Evolutionary conservation across 2,797 vertebrate species (phyloP).

Genomic region (Labeo calbasu): DNA sequence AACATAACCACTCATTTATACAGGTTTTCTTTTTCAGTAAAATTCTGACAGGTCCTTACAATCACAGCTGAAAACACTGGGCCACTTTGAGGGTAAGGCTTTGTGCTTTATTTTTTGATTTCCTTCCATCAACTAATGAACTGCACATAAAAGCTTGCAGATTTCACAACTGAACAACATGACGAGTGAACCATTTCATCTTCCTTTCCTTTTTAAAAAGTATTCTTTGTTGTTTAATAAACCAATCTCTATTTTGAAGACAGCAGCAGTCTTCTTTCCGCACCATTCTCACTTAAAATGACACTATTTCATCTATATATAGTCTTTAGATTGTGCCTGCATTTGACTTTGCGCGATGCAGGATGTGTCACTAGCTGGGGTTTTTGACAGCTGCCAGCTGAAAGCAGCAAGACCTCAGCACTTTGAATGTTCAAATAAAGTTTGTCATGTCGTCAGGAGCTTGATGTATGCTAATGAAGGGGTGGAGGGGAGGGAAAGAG

Average conservation of each 20-base stretch:
- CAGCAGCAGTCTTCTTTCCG: constrained; percentile 65
- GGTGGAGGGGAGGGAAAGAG: constrained; percentile 50
- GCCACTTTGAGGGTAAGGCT: constrained; percentile 5
- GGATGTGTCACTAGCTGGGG: constrained; percentile 66
- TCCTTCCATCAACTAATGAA: constrained; percentile 22
- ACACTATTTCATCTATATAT: constrained; percentile 82
- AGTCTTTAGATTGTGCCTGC: constrained; percentile 72
- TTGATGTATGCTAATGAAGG: constrained; percentile 80
- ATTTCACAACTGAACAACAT: constrained; percentile 60
- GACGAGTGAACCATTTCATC: constrained; percentile 65
- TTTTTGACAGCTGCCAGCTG: constrained; percentile 83
- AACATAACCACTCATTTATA: constrained; percentile 40
- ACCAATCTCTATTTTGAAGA: constrained; percentile 70
- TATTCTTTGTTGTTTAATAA: constrained; percentile 64
- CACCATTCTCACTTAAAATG: constrained; percentile 73
- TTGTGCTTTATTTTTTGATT: constrained; percentile 6
- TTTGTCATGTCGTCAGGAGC: constrained; percentile 75
- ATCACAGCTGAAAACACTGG: constrained; percentile 23
- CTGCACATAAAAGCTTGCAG: constrained; percentile 54
- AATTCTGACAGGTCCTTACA: constrained; percentile 44
- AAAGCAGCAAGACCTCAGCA: constrained; percentile 74
- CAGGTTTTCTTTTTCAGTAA: constrained; percentile 45
- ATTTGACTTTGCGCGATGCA: constrained; percentile 70
- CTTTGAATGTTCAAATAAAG: constrained; percentile 77
- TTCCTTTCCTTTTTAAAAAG: constrained; percentile 67